A percentile compares a stretch with the other conserved stretches of the same genome.
Evolutionary conservation across 2,113 vertebrate species (phyloP).

Genomic region (Lanius collurio): DNA sequence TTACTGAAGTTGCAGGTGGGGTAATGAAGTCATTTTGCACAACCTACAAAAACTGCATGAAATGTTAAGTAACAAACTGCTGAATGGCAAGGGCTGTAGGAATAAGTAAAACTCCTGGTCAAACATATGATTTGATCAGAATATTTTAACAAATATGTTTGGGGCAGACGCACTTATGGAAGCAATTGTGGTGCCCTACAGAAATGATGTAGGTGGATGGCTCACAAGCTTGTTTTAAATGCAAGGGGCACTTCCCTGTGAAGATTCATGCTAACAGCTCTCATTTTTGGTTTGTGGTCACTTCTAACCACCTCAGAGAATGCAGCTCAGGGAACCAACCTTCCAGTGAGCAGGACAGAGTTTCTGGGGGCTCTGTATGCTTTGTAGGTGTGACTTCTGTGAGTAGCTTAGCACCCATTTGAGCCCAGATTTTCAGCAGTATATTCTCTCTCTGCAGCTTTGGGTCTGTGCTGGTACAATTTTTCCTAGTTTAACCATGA

Average conservation of each 20-base stretch:
- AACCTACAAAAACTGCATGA: neutral
- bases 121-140: neutral
- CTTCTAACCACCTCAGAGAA: neutral
- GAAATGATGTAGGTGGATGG: neutral
- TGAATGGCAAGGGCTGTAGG: neutral
- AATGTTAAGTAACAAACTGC: neutral
- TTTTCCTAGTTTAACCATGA: neutral
- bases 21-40: neutral
- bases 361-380: rapidly evolving
- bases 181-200: neutral
- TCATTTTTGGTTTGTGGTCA: neutral
- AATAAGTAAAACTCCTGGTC: neutral
- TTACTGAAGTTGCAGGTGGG: neutral
- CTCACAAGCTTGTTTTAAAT: neutral
- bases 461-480: neutral
- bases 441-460: neutral
- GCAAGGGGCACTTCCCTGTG: neutral
- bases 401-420: neutral
- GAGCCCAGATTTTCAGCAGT: neutral
- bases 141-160: neutral
- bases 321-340: neutral
- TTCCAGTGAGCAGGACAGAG: neutral
- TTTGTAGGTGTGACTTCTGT: neutral
- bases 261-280: neutral
- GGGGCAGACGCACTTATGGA: neutral